Conservation (phyloP, 2,113 vertebrate genomes). For the Castor canadensis region DNA sequence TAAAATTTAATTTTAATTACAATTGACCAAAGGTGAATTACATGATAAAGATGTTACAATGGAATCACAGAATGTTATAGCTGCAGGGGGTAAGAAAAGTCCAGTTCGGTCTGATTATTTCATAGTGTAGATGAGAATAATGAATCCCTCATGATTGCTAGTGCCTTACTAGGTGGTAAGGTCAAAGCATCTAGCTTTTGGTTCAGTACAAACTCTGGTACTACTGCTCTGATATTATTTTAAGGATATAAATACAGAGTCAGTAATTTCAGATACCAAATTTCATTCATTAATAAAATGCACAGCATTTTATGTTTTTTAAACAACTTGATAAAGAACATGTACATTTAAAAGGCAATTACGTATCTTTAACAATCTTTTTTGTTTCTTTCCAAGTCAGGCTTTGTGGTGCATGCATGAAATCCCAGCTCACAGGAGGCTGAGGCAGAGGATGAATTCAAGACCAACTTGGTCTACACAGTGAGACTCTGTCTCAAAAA, state of each 20-base stretch:
- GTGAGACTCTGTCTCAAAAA: not conserved
- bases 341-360: not conserved
- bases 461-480: not conserved
- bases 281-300: not conserved
- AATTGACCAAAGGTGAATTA: slow-evolving; percentile 15
- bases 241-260: not conserved
- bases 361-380: not conserved
- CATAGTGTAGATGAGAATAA: not conserved
- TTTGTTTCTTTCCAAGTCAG: not conserved
- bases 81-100: not conserved
- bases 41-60: not conserved
- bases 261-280: not conserved
- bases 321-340: not conserved
- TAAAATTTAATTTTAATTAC: slow-evolving; percentile 10
- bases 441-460: not conserved
- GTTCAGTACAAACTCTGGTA: not conserved
- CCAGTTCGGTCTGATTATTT: not conserved
- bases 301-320: not conserved
- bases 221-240: not conserved
- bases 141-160: not conserved
- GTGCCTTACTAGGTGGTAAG: not conserved
- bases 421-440: not conserved
- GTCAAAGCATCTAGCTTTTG: not conserved
- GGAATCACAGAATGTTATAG: not conserved
- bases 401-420: not conserved